Percentiles rank a stretch among this genome's conserved stretches.
These are phyloP conservation scores for Drosophila dunni DNA, from an alignment of 1,140 invertebrate genomes.

Conservation along the genomic window DNA sequence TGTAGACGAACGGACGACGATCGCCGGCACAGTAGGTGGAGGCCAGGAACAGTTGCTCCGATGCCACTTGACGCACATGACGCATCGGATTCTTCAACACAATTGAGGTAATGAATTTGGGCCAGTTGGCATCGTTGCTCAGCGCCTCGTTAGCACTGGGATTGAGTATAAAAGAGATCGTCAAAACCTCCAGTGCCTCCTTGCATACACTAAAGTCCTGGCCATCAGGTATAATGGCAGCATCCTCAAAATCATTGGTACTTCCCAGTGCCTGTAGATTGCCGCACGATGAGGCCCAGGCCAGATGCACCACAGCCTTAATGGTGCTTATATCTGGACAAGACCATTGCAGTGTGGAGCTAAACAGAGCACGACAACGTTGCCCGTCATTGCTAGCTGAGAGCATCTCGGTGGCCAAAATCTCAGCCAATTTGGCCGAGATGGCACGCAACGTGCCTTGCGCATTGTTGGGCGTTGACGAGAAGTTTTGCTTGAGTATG, in stretches of 20 bases:
- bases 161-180: constrained; percentile 94
- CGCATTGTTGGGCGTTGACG: constrained; percentile 84
- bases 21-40: constrained; percentile 88
- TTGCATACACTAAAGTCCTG: constrained; percentile 92
- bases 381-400: constrained; percentile 85
- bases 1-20: constrained; percentile 88
- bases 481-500: constrained; percentile 84
- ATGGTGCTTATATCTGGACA: constrained; percentile 89
- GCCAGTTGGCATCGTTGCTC: constrained; percentile 90
- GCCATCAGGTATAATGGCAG: constrained; percentile 88
- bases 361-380: constrained; percentile 85
- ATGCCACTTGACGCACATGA: constrained; percentile 89
- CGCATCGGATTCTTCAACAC: constrained; percentile 92
- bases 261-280: constrained; percentile 87
- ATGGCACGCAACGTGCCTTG: constrained; percentile 90
- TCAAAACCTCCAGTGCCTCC: constrained; percentile 96
- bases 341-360: constrained; percentile 87
- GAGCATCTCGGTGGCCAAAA: constrained; percentile 87
- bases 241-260: constrained; percentile 77
- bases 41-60: constrained; percentile 93
- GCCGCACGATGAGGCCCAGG: constrained; percentile 91
- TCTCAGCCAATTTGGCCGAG: constrained; percentile 89
- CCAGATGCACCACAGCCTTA: constrained; percentile 89
- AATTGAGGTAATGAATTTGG: constrained; percentile 94
- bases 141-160: constrained; percentile 91